Conservation (phyloP, 2,888 invertebrate species). For the Taenaris catops region DNA sequence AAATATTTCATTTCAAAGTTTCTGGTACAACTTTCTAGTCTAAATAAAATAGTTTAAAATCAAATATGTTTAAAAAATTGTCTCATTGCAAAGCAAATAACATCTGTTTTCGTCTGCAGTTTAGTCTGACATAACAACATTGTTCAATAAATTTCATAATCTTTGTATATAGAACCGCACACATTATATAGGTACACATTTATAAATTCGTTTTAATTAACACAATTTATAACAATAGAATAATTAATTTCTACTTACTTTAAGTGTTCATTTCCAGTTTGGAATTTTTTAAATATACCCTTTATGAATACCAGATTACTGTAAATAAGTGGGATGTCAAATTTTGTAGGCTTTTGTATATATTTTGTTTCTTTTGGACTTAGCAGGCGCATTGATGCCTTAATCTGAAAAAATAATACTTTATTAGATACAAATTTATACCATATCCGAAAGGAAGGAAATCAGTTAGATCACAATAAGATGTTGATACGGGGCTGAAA, state of each 20-base stretch:
- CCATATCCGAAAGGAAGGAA: no score
- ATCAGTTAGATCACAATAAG: no score
- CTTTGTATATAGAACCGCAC: conserved; percentile 4
- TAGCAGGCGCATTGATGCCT: conserved; percentile 60
- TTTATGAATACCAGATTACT: conserved; percentile 61
- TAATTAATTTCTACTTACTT: conserved; percentile 48
- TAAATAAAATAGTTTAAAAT: no score
- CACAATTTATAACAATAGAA: conserved; percentile 15
- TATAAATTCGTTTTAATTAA: conserved; percentile 11
- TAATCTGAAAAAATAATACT: conserved; percentile 68
- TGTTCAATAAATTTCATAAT: conserved; percentile 5
- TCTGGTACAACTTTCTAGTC: no score
- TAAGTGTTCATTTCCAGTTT: conserved; percentile 51
- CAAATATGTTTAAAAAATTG: no score
- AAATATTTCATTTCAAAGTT: no score
- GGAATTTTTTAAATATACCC: conserved; percentile 48
- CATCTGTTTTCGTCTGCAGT: background rate
- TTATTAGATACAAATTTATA: no score
- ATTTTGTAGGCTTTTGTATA: conserved; percentile 54
- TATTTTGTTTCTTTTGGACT: conserved; percentile 64
- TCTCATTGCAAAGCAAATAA: background rate
- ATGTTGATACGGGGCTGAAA: no score
- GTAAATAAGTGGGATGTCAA: conserved; percentile 66
- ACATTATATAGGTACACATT: conserved; percentile 10
- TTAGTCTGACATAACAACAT: no score